Evolutionary conservation across 2,113 vertebrate species (phyloP).

Genomic region (Pangasianodon gigas): DNA sequence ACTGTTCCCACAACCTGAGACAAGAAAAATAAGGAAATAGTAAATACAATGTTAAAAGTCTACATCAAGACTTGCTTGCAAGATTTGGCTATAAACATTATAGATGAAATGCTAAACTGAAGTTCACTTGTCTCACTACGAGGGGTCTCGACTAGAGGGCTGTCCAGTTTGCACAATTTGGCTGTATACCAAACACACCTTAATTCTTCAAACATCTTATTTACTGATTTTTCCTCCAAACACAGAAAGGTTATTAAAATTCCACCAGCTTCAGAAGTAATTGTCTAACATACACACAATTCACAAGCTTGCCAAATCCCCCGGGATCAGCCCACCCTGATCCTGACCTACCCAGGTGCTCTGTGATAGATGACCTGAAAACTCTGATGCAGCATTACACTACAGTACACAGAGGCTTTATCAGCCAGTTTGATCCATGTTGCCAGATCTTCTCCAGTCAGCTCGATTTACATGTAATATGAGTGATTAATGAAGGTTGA

Average conservation of each 20-base stretch:
- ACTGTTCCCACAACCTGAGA: slow-evolving; percentile 90
- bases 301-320: slow-evolving; percentile 2
- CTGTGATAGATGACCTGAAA: slow-evolving; percentile 23
- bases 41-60: not conserved
- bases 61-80: not conserved
- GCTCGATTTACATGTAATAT: not conserved
- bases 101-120: not conserved
- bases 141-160: not conserved
- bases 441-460: not conserved
- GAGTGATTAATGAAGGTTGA: not conserved
- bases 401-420: not conserved
- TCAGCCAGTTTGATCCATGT: slow-evolving; percentile 15
- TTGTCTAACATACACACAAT: not conserved
- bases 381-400: slow-evolving; percentile 1
- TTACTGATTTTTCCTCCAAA: not conserved
- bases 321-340: not conserved
- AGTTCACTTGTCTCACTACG: not conserved
- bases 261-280: not conserved
- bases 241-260: not conserved
- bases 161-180: not conserved
- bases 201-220: not conserved
- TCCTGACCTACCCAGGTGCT: not conserved
- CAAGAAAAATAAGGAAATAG: not conserved
- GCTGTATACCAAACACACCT: not conserved
- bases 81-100: not conserved